phyloP scores from a whole-genome alignment of 53 echinoderm and acorn worm species.

The Antedon mediterranea region DNA sequence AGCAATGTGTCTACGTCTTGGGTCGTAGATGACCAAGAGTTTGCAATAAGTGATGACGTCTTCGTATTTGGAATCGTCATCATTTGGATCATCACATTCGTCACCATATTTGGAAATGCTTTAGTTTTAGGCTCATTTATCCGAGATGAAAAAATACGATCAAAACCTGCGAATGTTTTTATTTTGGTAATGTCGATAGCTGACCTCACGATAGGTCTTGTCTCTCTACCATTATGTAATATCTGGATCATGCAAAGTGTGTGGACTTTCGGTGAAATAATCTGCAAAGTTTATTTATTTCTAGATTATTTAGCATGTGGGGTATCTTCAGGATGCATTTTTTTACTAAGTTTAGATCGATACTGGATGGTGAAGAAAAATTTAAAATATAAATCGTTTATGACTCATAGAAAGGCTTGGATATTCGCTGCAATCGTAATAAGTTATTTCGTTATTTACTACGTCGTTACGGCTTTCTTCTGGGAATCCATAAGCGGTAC shows the following conservation, averaged over 20 bases:
- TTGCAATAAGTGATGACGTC: background rate
- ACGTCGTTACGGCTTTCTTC: background rate
- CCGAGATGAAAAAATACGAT: constrained; percentile 13
- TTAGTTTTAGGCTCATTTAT: constrained; percentile 20
- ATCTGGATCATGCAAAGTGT: constrained; percentile 7
- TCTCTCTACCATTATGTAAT: constrained; percentile 26
- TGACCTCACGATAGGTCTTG: constrained; percentile 20
- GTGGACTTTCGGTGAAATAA: constrained; percentile 28
- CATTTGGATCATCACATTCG: constrained; percentile 20
- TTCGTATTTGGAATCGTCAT: background rate
- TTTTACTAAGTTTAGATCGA: constrained; percentile 31
- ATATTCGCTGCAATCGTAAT: background rate
- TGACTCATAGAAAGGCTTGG: background rate
- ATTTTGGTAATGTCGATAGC: constrained; percentile 30
- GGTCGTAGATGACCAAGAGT: background rate
- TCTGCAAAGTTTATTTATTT: constrained; percentile 23
- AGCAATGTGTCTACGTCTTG: no score
- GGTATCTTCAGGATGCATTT: constrained; percentile 21
- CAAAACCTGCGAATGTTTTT: constrained; percentile 29
- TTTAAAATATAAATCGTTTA: background rate
- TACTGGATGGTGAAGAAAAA: constrained; percentile 20
- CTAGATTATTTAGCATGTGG: constrained; percentile 27
- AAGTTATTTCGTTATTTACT: background rate
- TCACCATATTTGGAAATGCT: constrained; percentile 23
- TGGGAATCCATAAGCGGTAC: background rate